A percentile compares a stretch with the other conserved stretches of the same genome.
Evolutionary conservation across 1,140 invertebrate genomes (phyloP).

Genomic region (Eurytemora carolleeae): DNA sequence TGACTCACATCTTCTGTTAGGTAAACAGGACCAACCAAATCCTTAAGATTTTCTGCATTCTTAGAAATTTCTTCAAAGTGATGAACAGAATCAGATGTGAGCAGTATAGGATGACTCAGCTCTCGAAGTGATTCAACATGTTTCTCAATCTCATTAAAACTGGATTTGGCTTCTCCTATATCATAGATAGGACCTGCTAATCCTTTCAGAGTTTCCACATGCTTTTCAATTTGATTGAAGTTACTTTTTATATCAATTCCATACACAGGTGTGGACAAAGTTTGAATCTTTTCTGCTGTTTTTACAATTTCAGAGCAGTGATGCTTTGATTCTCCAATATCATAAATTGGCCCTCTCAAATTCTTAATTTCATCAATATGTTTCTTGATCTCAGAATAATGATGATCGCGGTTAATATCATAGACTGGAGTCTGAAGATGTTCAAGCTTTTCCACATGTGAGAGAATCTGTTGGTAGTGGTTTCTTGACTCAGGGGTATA

Average conservation of each 20-base stretch:
- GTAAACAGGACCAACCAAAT: slow-evolving; percentile 11
- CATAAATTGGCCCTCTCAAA: slow-evolving; percentile 10
- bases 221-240: neutral
- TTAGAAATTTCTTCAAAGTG: slow-evolving; percentile 12
- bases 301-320: slow-evolving; percentile 9
- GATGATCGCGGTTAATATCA: slow-evolving; percentile 14
- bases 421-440: slow-evolving; percentile 7
- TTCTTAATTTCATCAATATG: slow-evolving; percentile 7
- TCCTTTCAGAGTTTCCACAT: neutral
- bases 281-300: slow-evolving; percentile 5
- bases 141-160: slow-evolving; percentile 4
- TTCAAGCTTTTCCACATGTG: slow-evolving; percentile 14
- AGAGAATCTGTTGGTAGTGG: slow-evolving; percentile 11
- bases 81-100: neutral
- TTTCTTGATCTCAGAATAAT: slow-evolving; percentile 11
- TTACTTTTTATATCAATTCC: neutral
- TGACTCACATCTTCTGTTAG: neutral
- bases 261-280: slow-evolving; percentile 7
- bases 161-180: slow-evolving; percentile 5
- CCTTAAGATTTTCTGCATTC: slow-evolving; percentile 5
- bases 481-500: slow-evolving; percentile 12
- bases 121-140: neutral
- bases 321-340: slow-evolving; percentile 14
- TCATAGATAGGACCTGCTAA: slow-evolving; percentile 11
- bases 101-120: neutral